Evolutionary conservation across 2,113 vertebrate genomes (phyloP).

Genomic region (Psittacula cyanocephala): DNA sequence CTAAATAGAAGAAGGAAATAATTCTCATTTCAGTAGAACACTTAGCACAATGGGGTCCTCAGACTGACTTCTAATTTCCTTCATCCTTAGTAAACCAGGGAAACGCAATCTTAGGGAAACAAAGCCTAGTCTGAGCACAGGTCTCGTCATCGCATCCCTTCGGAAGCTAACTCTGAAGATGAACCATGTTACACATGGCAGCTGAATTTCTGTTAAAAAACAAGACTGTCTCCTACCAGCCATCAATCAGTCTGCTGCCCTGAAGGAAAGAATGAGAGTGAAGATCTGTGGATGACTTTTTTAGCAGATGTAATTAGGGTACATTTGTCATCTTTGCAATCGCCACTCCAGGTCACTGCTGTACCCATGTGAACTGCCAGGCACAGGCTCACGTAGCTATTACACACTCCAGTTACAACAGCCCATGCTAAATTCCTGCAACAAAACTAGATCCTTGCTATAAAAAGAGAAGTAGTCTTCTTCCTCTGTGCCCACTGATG

Average conservation of each 20-base stretch:
- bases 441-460: background rate
- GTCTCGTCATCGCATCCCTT: background rate
- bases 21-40: background rate
- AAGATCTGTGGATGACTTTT: background rate
- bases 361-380: background rate
- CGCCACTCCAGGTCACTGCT: fast-evolving
- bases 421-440: fast-evolving
- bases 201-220: background rate
- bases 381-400: background rate
- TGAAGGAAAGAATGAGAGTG: background rate
- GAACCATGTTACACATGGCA: background rate
- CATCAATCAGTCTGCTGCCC: background rate
- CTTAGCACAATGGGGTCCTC: background rate
- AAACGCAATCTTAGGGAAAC: background rate
- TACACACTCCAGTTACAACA: background rate
- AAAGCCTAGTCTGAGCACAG: background rate
- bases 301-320: background rate
- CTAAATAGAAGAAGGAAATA: background rate
- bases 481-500: background rate
- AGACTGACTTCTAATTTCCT: background rate
- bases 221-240: background rate
- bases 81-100: background rate
- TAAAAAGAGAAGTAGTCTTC: background rate
- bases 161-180: background rate
- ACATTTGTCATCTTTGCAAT: background rate